Base-by-base conservation (phyloP, 1,140 invertebrate species). In the Ooceraea biroi region DNA sequence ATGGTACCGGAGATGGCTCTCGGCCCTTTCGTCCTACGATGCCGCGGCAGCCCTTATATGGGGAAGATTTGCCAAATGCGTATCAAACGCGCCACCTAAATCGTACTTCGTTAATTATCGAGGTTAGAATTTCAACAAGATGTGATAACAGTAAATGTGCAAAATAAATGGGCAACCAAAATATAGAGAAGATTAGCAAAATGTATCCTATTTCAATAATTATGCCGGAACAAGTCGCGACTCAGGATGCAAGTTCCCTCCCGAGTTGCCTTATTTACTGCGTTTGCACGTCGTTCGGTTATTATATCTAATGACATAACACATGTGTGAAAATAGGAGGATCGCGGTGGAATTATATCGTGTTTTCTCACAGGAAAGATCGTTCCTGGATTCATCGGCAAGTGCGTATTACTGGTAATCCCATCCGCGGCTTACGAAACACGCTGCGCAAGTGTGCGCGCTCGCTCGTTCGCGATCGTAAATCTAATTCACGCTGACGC, bases 1-100 rank as follows among this genome's bases (percentile, higher is more conserved):
- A 71, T 65, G 71, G 63, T 58, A 46, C 12, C 17, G 44, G 30
- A 63, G 66, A 61, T 19, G 30, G 36, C 25, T 27, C 44, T 41
- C 30, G 41, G 66, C 36, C 36, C 36, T 36, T 36, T 36, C 36
- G 36, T 36, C 36, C 36, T 36, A 7, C 36, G 36, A 36, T 2
- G 36, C 2, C 36, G n/a, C n/a, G n/a, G n/a, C n/a, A n/a, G n/a
- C n/a, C n/a, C n/a, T n/a, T n/a, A n/a, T n/a, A n/a, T n/a, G n/a
- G n/a, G n/a, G n/a, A n/a, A n/a, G n/a, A n/a, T n/a, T n/a, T 7
- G 36, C 36, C 36, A 36, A 36, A 36, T 36, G 36, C 36, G 7
- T 7, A 7, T 7, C 36, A 7, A 36, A 36, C 36, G 36, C 36
- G 36, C 7, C 36, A 7, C 36, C 36, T n/a, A n/a, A n/a, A n/a